A percentile compares a stretch with the other conserved stretches of the same genome.
phyloP scores from a whole-genome alignment of 2,113 vertebrate species.

The Nematolebias whitei region DNA sequence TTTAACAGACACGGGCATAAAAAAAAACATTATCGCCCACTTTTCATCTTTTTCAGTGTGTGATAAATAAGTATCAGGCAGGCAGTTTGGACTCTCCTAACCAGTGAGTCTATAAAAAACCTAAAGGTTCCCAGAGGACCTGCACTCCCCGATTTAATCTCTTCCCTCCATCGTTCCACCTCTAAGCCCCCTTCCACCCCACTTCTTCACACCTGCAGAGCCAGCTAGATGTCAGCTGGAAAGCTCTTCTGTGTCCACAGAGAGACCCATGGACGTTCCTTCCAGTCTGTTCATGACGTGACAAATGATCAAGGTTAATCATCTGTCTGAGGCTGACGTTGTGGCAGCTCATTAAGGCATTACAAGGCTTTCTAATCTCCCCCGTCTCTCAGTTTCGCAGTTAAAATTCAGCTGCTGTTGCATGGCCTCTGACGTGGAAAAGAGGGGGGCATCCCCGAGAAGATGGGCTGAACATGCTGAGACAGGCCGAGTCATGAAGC shows the following conservation, averaged over 20 bases:
- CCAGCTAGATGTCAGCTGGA: conserved; percentile 12
- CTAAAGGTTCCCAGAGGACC: conserved; percentile 63
- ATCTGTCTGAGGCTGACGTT: conserved; percentile 29
- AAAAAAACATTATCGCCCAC: too few species aligned
- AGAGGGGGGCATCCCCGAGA: conserved; percentile 16
- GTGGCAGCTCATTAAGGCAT: conserved; percentile 50
- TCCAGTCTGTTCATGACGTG: conserved; percentile 29
- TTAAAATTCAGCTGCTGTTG: conserved; percentile 11
- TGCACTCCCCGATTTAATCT: conserved; percentile 48
- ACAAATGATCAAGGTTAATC: conserved; percentile 56
- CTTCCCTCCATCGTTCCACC: conserved; percentile 51
- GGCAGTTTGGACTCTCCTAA: conserved; percentile 11
- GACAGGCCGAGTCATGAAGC: conserved; percentile 29
- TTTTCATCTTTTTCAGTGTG: too few species aligned
- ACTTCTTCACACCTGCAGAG: conserved; percentile 35
- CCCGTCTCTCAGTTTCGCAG: not conserved
- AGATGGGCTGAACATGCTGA: conserved; percentile 33
- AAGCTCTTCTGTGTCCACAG: conserved; percentile 2
- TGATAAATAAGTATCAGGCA: conserved; percentile 31
- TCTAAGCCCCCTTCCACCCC: conserved; percentile 32
- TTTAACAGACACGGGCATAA: too few species aligned
- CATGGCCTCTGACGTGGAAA: conserved; percentile 16
- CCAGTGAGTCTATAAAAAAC: conserved; percentile 57
- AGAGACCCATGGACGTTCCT: not conserved
- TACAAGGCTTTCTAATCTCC: conserved; percentile 24